Base-by-base conservation (phyloP, 2,888 invertebrate species). In the Salpingus planirostris region DNA sequence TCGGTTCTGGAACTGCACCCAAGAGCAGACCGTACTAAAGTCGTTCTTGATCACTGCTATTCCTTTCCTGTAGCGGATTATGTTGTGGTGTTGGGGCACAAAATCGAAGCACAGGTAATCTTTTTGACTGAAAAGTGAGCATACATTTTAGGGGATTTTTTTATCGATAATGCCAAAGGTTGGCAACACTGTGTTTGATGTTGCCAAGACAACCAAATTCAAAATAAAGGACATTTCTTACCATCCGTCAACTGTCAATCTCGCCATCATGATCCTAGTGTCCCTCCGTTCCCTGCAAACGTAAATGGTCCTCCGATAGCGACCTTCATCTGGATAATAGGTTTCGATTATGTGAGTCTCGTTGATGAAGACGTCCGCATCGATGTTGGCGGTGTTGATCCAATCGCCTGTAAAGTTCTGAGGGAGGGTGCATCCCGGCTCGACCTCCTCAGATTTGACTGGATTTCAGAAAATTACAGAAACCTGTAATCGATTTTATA, bases 41-140 rank as follows among this genome's bases (percentile, higher is more conserved):
- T 88, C 80, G 49, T 89, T 87, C 55, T 80, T 85, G 31, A 91
- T 92, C 47, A 91, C 87, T 1, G 91, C 91, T 28, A 88, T 58
- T 3, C 91, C 90, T 64, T 80, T 82, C 21, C 90, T 74, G 64
- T 86, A 97, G 47, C 96, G 72, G 47, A 97, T 92, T 36, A 97
- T 73, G 60, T 95, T 96, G 61, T 95, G 95, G 69, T 96, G 95
- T 33, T 90, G 80, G 0, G 92, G 90, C 29, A 95, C 81, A 61
- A 97, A 92, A 59, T 97, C 93, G 52, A 95, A 95, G 58, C 97
- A 97, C 4, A 95, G 80, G 59, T 88, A 96, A 74, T 97, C 96
- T 55, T 93, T 93, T 67, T 97, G 96, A 64, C 95, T 82, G 57
- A 46, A 68, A 64, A 39, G 31, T 35, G 3, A 27, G 14, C 11